Base-by-base conservation (phyloP, 1,140 invertebrate genomes). In the Apis mellifera region DNA sequence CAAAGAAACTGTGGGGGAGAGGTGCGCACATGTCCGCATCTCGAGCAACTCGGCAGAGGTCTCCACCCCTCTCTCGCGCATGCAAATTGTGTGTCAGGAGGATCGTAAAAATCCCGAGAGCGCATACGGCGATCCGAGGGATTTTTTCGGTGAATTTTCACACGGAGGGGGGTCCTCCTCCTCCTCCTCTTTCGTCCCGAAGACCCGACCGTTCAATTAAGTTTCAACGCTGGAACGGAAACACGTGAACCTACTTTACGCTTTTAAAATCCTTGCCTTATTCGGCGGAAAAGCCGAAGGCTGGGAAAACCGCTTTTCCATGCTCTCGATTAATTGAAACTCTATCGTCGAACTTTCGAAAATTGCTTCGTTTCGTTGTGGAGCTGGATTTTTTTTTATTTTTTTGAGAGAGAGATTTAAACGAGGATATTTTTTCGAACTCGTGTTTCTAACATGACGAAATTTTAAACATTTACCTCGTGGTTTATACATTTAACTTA, bases 21-120 rank as follows among this genome's bases (percentile, higher is more conserved):
- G 66, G 73, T 74, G 81, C 89, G 90, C 92, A 93, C 84, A 88
- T 92, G 92, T 90, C 23, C 60, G 60, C n/a, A 13, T 57, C 79
- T 76, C 76, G 66, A 60, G 74, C 59, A 70, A 88, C 69, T 60
- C 54, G 54, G 60, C 60, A 75, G 74, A 76, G 71, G 32, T n/a
- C 71, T 78, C 76, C 48, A 72, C 52, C 57, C 57, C 42, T 82
- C 71, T 82, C 62, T 86, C 54, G 32, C 42, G 32, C 80, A 72
- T 89, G 78, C 84, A 62, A 88, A 86, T 82, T 76, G 78, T 82
- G 62, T 78, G 65, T 76, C 70, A 42, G 42, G 71, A 87, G 76
- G 60, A 64, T 70, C 48, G 79, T 86, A 81, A 76, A 80, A 78
- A 68, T 83, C 26, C 26, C 68, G 68, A 72, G 32, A 85, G 55